Conservation (phyloP, 2,113 vertebrate genomes). For the Hyaena hyaena region DNA sequence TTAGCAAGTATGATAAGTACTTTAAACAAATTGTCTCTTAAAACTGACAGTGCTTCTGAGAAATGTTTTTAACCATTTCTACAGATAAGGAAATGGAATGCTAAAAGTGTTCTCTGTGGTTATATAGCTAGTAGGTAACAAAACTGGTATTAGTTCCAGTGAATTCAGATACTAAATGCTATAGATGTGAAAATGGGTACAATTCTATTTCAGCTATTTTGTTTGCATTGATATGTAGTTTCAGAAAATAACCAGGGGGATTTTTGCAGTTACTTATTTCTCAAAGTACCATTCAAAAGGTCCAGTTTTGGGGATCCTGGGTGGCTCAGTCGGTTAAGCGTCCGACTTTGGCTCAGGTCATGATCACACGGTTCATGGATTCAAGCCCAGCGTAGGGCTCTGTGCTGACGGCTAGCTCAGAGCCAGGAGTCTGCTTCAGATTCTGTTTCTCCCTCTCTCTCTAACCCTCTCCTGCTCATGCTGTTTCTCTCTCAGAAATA, state of each 20-base stretch:
- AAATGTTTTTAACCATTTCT: neutral
- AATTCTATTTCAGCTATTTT: neutral
- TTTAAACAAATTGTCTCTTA: neutral
- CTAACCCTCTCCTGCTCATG: too few species aligned
- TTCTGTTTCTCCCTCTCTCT: too few species aligned
- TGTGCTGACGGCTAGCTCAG: too few species aligned
- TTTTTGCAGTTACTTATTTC: neutral
- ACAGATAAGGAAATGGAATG: neutral
- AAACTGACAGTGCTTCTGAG: neutral
- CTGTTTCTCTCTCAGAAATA: too few species aligned
- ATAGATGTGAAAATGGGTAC: neutral
- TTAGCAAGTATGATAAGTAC: neutral
- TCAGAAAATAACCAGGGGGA: neutral
- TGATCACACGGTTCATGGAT: too few species aligned
- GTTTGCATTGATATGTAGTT: constrained; percentile 6
- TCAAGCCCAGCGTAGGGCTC: too few species aligned
- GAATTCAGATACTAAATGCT: neutral
- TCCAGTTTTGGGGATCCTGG: too few species aligned
- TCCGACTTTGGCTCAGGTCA: too few species aligned
- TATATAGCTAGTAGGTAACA: neutral
- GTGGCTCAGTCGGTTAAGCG: too few species aligned
- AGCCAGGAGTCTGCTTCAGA: too few species aligned
- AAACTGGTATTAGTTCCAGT: neutral
- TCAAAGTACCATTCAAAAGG: neutral
- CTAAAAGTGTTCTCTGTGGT: neutral